These are phyloP conservation scores for Synergus itoensis DNA, from an alignment of 2,888 invertebrate species.

Conservation along the genomic window DNA sequence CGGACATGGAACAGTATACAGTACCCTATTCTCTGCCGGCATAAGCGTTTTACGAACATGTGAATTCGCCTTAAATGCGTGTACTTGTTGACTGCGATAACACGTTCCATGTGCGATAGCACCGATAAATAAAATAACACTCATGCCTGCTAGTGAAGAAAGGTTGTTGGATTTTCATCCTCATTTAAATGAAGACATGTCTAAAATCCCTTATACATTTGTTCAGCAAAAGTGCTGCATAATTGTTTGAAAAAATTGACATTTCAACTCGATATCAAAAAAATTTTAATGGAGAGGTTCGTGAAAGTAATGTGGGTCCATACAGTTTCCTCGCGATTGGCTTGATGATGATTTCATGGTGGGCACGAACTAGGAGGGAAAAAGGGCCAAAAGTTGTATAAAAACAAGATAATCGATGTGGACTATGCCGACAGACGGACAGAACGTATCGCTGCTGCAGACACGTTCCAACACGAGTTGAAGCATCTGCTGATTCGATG, in stretches of 20 bases:
- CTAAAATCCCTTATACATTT: neutral
- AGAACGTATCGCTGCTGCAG: conserved; percentile 41
- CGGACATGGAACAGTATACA: conserved; percentile 36
- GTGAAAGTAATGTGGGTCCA: neutral
- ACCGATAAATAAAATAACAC: neutral
- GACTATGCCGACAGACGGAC: conserved; percentile 45
- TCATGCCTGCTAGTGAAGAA: neutral
- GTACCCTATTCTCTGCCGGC: conserved; percentile 44
- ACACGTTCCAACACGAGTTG: conserved; percentile 33
- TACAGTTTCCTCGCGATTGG: neutral
- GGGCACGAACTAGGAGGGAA: neutral
- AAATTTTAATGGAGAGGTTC: neutral
- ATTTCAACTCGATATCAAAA: neutral
- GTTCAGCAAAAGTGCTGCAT: no score
- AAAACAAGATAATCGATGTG: conserved; percentile 48
- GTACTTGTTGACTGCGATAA: conserved; percentile 29
- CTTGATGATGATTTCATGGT: neutral
- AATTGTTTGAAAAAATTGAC: neutral
- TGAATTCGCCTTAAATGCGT: conserved; percentile 30
- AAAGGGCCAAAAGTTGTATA: conserved; percentile 44
- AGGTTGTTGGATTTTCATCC: neutral
- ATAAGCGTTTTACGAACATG: conserved; percentile 61
- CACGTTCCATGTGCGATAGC: neutral
- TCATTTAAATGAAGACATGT: neutral
- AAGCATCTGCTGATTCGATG: conserved; percentile 47